A percentile compares a stretch with the other conserved stretches of the same genome.
phyloP scores from a whole-genome alignment of 2,113 vertebrate genomes.

The Platycercus adscitus region DNA sequence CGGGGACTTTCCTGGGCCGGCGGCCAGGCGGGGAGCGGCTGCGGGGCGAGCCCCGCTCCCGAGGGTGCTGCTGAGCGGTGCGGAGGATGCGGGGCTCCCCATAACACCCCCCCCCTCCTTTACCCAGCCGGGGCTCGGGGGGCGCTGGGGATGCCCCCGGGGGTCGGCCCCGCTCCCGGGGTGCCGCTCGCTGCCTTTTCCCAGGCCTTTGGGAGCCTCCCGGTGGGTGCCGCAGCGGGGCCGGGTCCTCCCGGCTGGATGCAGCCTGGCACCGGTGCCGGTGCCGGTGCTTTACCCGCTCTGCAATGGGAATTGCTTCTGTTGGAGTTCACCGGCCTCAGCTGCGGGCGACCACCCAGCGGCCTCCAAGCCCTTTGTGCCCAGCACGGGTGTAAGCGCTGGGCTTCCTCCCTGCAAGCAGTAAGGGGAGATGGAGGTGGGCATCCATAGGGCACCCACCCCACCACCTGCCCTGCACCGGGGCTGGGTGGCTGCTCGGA shows the following conservation, averaged over 20 bases:
- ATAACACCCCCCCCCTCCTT: not conserved
- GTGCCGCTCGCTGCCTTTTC: not conserved
- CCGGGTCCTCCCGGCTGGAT: not conserved
- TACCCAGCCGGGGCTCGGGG: too few relatives aligned
- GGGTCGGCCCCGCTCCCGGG: not conserved
- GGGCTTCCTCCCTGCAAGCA: not conserved
- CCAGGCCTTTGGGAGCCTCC: not conserved
- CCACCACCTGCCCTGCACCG: not conserved
- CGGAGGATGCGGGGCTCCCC: not conserved
- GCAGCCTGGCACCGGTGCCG: not conserved
- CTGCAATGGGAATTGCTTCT: accelerated
- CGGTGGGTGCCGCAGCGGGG: not conserved
- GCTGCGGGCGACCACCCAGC: not conserved
- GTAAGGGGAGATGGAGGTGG: not conserved
- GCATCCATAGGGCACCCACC: not conserved
- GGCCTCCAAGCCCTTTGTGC: not conserved
- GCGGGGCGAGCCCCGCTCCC: not conserved
- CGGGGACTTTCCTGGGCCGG: not conserved
- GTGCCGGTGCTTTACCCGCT: not conserved
- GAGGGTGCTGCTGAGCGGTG: not conserved
- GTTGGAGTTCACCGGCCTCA: not conserved
- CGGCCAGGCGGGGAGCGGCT: not conserved
- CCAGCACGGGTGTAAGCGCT: accelerated
- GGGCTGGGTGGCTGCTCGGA: not conserved
- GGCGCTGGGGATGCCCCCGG: not conserved